A percentile compares a stretch with the other conserved stretches of the same genome.
Evolutionary conservation across 2,797 vertebrate genomes (phyloP).

Genomic region (Urosaurus nigricauda): DNA sequence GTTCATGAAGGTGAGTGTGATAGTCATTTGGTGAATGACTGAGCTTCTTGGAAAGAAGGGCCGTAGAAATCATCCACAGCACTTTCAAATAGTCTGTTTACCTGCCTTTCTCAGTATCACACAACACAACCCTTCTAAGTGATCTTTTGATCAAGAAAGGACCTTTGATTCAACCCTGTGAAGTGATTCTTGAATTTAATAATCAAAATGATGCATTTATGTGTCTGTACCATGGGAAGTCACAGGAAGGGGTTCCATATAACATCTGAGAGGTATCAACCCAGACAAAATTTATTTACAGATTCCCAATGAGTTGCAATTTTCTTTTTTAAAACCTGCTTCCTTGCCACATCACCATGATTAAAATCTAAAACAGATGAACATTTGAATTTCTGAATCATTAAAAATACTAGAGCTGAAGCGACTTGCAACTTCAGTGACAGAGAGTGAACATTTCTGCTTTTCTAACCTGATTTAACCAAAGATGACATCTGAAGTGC

Average conservation of each 20-base stretch:
- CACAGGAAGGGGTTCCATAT: neutral
- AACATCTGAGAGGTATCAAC: neutral
- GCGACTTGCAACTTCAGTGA: neutral
- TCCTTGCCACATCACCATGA: conserved; percentile 4
- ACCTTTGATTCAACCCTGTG: neutral
- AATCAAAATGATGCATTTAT: neutral
- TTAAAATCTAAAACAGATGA: conserved; percentile 18
- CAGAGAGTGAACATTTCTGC: neutral
- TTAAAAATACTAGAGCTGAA: conserved; percentile 34
- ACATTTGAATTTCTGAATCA: conserved; percentile 17
- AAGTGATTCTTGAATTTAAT: neutral
- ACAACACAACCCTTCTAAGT: neutral
- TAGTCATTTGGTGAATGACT: too few species aligned
- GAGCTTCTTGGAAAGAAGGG: neutral
- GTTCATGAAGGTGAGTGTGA: neutral
- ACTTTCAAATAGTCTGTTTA: neutral
- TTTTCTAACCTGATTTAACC: conserved; percentile 24
- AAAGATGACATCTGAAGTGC: neutral
- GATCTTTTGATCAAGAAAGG: neutral
- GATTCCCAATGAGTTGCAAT: neutral
- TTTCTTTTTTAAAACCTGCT: conserved; percentile 10
- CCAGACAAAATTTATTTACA: conserved; percentile 3
- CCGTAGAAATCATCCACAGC: neutral
- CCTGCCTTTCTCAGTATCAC: neutral
- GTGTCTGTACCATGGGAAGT: neutral